Evolutionary conservation across 2,113 vertebrate species (phyloP).

Genomic region (Solea senegalensis): DNA sequence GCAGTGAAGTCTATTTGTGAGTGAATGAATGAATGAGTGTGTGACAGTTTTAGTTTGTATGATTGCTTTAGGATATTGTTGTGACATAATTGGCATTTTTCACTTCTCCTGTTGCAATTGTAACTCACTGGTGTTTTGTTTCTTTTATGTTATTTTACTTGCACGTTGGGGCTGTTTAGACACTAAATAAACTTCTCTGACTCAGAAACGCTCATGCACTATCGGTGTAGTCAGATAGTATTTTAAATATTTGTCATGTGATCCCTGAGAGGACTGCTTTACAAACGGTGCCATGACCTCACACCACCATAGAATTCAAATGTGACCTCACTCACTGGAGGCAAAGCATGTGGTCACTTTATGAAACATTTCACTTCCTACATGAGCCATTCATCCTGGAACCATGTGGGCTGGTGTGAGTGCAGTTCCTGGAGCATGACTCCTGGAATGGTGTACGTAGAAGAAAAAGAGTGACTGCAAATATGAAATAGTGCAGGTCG

Average conservation of each 20-base stretch:
- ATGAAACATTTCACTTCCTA: slow-evolving; percentile 26
- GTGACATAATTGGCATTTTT: too few relatives aligned
- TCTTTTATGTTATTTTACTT: too few relatives aligned
- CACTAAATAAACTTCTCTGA: too few relatives aligned
- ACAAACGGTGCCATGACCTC: slow-evolving; percentile 13
- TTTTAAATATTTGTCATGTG: not conserved
- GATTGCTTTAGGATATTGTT: too few relatives aligned
- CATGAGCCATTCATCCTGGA: slow-evolving; percentile 18
- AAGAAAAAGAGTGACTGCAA: not conserved
- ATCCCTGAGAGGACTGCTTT: not conserved
- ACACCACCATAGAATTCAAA: not conserved
- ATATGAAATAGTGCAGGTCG: not conserved
- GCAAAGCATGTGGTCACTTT: slow-evolving; percentile 41
- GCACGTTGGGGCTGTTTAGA: too few relatives aligned
- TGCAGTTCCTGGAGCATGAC: slow-evolving; percentile 29
- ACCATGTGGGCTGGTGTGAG: not conserved
- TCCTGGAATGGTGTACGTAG: slow-evolving; percentile 9
- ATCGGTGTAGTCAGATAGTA: not conserved
- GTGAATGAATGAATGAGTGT: slow-evolving; percentile 2
- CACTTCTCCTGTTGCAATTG: not conserved
- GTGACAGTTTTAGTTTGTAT: not conserved
- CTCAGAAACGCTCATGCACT: too few relatives aligned
- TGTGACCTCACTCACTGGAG: not conserved
- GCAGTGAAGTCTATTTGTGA: not conserved
- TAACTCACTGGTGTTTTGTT: not conserved